Evolutionary conservation across 1,140 invertebrate genomes (phyloP), one percentile per base, ranked within the genome.

Genomic region (Drosophila grimshawi): DNA sequence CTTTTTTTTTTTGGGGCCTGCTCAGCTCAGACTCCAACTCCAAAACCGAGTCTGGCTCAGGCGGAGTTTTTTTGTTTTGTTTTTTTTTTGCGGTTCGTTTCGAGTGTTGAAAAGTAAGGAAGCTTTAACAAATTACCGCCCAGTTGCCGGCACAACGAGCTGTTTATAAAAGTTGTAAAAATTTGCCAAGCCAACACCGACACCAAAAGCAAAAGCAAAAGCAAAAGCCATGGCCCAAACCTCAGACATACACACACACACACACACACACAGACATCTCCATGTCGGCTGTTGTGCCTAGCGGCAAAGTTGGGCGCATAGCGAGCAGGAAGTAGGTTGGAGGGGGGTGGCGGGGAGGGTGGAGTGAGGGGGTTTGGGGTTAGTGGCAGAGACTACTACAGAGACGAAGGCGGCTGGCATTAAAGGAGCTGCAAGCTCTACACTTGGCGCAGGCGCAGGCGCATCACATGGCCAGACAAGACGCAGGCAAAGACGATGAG

Each of bases 91-190:
- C 63, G 70, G 63, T 51, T 55, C 35, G 53, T 46, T 51, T 75
- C 46, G 77, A 86, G 90, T 92, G 90, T 90, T 92, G 90, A 92
- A 91, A 91, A 92, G 90, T 91, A 92, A 91, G 88, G 90, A 92
- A 92, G 90, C 86, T 82, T 91, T 90, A 91, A 90, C 90, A 92
- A 92, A 92, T 92, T 92, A 91, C 90, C 90, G 90, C 86, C 90
- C 90, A 82, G 76, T 88, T 78, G 80, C 78, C 80, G 65, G 46
- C 69, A 61, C 69, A 69, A 51, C 68, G 59, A 63, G 67, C 74
- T 79, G 73, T 74, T 80, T 78, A 75, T 81, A 78, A 80, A 81
- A 70, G 75, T 61, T 88, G 82, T 79, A 88, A 76, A 88, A 86
- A 86, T 88, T 82, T 86, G 80, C 80, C 83, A 86, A 86, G 78